Conservation (phyloP, 2,113 vertebrate species). For the Ascaphus truei region DNA sequence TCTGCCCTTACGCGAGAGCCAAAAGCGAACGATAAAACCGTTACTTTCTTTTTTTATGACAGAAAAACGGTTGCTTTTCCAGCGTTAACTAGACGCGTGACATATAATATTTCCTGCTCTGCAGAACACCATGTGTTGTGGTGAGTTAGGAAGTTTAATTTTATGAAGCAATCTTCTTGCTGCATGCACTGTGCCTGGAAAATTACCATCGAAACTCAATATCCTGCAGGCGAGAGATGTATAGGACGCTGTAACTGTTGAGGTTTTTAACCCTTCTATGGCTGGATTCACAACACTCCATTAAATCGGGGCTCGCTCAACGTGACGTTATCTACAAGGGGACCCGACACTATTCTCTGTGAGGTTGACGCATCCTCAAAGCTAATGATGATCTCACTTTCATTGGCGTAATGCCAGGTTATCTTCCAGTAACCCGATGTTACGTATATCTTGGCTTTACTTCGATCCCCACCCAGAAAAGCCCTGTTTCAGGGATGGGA, state of each 20-base stretch:
- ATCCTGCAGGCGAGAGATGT: neutral
- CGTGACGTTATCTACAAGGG: too few species aligned
- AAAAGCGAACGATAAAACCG: neutral
- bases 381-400: too few species aligned
- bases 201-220: conserved; percentile 5
- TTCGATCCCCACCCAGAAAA: too few species aligned
- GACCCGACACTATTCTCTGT: too few species aligned
- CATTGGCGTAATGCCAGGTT: too few species aligned
- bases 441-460: too few species aligned
- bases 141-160: conserved; percentile 9
- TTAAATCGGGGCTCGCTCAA: too few species aligned
- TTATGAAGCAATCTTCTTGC: neutral
- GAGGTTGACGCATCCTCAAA: too few species aligned
- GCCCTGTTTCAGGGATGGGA: too few species aligned
- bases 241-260: neutral
- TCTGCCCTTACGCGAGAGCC: too few species aligned
- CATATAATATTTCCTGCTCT: conserved; percentile 26
- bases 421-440: too few species aligned
- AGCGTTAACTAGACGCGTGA: conserved; percentile 14
- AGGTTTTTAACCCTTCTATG: neutral
- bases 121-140: neutral
- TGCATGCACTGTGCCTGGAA: neutral
- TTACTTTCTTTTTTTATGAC: neutral
- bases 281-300: neutral
- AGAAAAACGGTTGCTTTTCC: neutral